Base-by-base conservation (phyloP, 2,797 vertebrate genomes). In the Knipowitschia caucasica region DNA sequence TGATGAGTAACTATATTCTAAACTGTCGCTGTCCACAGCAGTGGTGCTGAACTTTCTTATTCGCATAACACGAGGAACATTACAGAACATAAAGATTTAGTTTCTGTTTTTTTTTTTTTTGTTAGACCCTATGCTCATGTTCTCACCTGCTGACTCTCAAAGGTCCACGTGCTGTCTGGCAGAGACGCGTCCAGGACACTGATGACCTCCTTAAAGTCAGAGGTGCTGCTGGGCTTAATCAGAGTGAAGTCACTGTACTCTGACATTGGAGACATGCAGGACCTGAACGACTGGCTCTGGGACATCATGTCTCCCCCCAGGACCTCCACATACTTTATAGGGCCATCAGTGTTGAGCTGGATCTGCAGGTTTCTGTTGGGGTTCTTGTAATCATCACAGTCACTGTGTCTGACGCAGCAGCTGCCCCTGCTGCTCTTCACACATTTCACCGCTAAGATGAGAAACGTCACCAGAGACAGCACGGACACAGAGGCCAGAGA, bases 291-390 rank as follows among this genome's bases (percentile, higher is more conserved):
- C 70, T 89, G 88, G 77, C 86, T 88, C 77, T 88, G 86, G 81
- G 85, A 87, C 82, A 88, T 15, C 82, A 87, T 77, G 76, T 88
- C 86, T 75, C 85, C 86, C 71, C 88, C 89, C 77, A 90, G 80
- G 57, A 90, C 89, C 83, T 89, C 88, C 75, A 90, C 86, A 69
- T 89, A 88, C 7, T 88, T 89, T 81, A 90, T 89, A 7, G 87
- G 88, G 50, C 87, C 88, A 24, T 89, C 86, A 57, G 78, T 80
- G 82, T 90, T 90, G 58, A 89, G 88, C 75, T 90, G 88, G 54
- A 90, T 80, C n/a, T 90, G 88, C 50, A 89, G 74, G 65, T 89
- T 89, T 75, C 88, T 88, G 64, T 87, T 86, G 45, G 88, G 79
- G 57, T 88, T 88, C 69, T 86, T 88, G 72, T 88, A 83, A 70